Evolutionary conservation across 2,113 vertebrate genomes (phyloP), one percentile per base, ranked within the genome.

Genomic region (Bambusicola thoracicus): DNA sequence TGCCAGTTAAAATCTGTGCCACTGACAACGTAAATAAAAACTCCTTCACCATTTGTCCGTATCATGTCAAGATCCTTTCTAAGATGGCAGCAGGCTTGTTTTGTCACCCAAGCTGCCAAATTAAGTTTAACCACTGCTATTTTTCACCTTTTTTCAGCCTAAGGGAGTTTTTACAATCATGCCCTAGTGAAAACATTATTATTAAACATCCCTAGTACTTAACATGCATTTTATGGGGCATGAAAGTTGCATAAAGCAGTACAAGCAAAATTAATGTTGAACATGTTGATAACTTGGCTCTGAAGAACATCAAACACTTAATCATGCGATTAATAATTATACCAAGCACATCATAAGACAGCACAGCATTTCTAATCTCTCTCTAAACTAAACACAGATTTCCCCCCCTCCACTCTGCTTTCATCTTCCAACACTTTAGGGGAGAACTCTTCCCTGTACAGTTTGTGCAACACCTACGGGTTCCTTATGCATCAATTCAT

Each of bases 301-400:
- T 36, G 49, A 58, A 87, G 85, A 81, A 94, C 85, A 89, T 94
- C 94, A 95, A 93, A 93, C 87, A 30, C 92, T 86, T 93, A 76
- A 93, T 74, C 90, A 74, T 8, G 55, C 27, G 2, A n/a, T 80
- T 59, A 53, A 67, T 85, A 90, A 94, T 89, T 72, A 76, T 10
- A 78, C 44, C 38, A 13, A 58, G 82, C 70, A 56, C 67, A 82
- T 36, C 72, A 27, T 20, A 79, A 74, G 73, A 65, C n/a, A 69
- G 77, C 51, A 46, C 34, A 76, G 73, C 78, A 72, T 76, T 72
- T 51, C 12, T 41, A 85, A 22, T 13, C 16, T 67, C 92, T 76
- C 80, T 49, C 72, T 25, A 10, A 58, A 68, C 81, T 43, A 38
- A 82, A 36, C 1, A 7, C 59, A 69, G 8, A 9, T 32, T 48